Evolutionary conservation across 2,797 vertebrate species (phyloP), one percentile per base, ranked within the genome.

Genomic region (Alca torda): DNA sequence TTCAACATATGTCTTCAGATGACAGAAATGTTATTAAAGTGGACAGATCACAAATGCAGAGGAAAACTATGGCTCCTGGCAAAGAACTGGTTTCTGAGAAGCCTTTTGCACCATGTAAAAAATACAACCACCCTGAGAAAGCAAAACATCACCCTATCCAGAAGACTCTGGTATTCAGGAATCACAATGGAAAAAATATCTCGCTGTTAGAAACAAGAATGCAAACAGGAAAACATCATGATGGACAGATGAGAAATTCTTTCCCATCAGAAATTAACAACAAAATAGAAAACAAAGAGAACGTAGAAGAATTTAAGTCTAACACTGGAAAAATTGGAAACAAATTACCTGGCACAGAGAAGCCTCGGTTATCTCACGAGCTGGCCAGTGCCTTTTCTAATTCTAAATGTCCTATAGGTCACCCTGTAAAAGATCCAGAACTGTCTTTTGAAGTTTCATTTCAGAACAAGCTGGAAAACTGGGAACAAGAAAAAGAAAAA

Each of bases 401-500:
- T 95, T 85, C 92, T 50, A 65, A 67, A 33, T 56, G 33, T 56
- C 60, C 37, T 19, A 5, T 15, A 43, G 63, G 45, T 82, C 72
- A 84, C 26, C 33, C 67, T 43, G 41, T 72, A 41, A 96, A 91
- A 76, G 93, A 96, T 39, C 79, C 94, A 23, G 98, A 97, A 72
- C 96, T 98, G 30, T 98, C 98, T 67, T 98, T 99, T 83, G 99
- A 99, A 63, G 33, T 98, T 96, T 99, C 99, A 57, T 98, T 99
- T 95, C 98, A 98, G 96, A 99, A 98, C 86, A 99, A 98, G 82
- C 86, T 99, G 45, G 97, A 97, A 87, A 97, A 59, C 31, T 99
- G 99, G 99, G 99, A 99, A 77, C 97, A 96, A 43, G 98, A 99
- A 89, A 98, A 96, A 84, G 98, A 98, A 93, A 93, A 98, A 84